Base-by-base conservation (phyloP, 1,140 invertebrate species). In the Lepidotrigona ventralis region DNA sequence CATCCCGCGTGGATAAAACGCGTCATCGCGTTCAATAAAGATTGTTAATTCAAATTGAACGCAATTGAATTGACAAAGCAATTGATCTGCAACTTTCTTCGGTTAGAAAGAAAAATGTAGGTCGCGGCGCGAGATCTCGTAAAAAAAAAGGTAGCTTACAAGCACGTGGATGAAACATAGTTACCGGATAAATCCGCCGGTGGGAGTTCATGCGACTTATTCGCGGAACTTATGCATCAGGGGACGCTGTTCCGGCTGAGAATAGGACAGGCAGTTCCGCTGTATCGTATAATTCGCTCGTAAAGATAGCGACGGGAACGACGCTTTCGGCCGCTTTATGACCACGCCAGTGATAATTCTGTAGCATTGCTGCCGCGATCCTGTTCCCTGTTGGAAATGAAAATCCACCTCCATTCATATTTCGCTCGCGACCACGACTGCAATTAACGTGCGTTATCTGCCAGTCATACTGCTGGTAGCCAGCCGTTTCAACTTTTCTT, bases 251-350 rank as follows among this genome's bases (percentile, higher is more conserved):
- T 84, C 78, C 46, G 69, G 29, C 58, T 19, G 51, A 46, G 71
- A 77, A 79, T 69, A 68, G 86, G 84, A 86, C 85, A 46, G 39
- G 39, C 79, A 64, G 81, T 51, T 76, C 73, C 33, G 58, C 64
- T 46, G 73, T 72, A n/a, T 33, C 33, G 86, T 70, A 87, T 88
- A 88, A 88, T 88, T 85, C 64, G 51, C 82, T 87, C 86, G 82
- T 88, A 88, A 88, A 87, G 72, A 85, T 81, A 58, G 74, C 54
- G 72, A 53, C 17, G 58, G 58, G 69, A 74, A 54, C 69, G 78
- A 66, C 75, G 69, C 77, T 75, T 75, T 81, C 64, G 85, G 60
- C 63, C 74, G 86, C 39, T 81, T 88, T 85, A 87, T 77, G 54
- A 75, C 54, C 63, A 26, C 8, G 15, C 8, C 51, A 85, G 82